phyloP scores from a whole-genome alignment of 2,113 vertebrate genomes.

The Propithecus coquereli region DNA sequence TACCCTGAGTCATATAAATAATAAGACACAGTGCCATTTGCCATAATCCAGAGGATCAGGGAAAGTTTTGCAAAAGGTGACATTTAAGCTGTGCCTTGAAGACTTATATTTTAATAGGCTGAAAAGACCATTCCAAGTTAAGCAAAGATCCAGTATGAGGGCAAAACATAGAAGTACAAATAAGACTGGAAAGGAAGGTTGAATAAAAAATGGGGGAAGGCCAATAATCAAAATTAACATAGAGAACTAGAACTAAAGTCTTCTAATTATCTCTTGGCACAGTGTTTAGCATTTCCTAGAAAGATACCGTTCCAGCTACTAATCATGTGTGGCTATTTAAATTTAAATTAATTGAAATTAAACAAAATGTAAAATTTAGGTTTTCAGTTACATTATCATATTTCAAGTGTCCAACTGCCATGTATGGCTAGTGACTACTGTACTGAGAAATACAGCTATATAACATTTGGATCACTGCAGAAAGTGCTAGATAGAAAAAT shows the following conservation, averaged over 20 bases:
- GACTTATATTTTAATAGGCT: background rate
- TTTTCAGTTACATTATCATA: background rate
- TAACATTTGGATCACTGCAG: background rate
- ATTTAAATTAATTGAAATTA: background rate
- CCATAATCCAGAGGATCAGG: background rate
- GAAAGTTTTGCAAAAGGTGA: background rate
- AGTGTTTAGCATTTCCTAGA: background rate
- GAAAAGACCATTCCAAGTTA: background rate
- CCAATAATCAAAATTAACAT: background rate
- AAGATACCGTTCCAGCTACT: background rate
- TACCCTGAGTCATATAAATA: background rate
- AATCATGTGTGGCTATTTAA: background rate
- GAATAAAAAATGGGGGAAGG: background rate
- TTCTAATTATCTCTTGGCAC: background rate
- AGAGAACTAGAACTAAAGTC: conserved; percentile 18
- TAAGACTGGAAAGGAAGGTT: background rate
- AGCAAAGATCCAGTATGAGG: background rate
- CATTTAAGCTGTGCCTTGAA: background rate
- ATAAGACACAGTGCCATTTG: background rate
- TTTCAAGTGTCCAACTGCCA: background rate
- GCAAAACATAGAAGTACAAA: background rate
- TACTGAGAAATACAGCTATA: background rate
- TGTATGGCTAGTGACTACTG: background rate
- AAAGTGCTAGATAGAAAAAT: background rate
- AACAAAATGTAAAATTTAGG: background rate